Evolutionary conservation across 2,113 vertebrate genomes (phyloP).

Genomic region (Leptobrachium leishanense): DNA sequence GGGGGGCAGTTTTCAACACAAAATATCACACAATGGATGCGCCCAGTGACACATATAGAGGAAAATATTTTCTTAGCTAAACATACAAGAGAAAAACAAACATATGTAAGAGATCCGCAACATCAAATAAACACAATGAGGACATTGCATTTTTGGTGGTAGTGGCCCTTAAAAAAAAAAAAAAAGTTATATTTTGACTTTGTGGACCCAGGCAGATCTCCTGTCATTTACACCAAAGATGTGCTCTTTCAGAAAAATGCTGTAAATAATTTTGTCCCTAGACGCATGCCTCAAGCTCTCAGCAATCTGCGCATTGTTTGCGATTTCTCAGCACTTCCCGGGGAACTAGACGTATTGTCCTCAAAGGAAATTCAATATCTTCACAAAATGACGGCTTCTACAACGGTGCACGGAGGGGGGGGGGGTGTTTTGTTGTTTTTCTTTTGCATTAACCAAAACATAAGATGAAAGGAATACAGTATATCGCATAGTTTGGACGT

Average conservation of each 20-base stretch:
- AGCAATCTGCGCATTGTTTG: conserved; percentile 3
- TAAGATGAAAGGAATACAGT: background rate
- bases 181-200: background rate
- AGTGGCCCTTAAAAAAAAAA: too few relatives aligned
- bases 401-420: background rate
- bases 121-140: too few relatives aligned
- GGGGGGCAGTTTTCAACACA: too few relatives aligned
- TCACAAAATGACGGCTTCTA: conserved; percentile 2
- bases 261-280: background rate
- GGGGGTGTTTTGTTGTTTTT: background rate
- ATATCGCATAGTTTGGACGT: background rate
- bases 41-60: too few relatives aligned
- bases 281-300: background rate
- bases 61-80: too few relatives aligned
- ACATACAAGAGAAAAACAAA: too few relatives aligned
- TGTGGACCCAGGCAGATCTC: background rate
- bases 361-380: conserved; percentile 30
- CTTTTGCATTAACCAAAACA: conserved; percentile 5
- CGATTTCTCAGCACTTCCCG: conserved; percentile 28
- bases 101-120: too few relatives aligned
- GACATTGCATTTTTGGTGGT: too few relatives aligned
- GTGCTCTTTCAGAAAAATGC: background rate
- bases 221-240: background rate
- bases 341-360: conserved; percentile 34
- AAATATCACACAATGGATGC: too few relatives aligned